Base-by-base conservation (phyloP, 2,888 invertebrate genomes). In the Amiota communis region DNA sequence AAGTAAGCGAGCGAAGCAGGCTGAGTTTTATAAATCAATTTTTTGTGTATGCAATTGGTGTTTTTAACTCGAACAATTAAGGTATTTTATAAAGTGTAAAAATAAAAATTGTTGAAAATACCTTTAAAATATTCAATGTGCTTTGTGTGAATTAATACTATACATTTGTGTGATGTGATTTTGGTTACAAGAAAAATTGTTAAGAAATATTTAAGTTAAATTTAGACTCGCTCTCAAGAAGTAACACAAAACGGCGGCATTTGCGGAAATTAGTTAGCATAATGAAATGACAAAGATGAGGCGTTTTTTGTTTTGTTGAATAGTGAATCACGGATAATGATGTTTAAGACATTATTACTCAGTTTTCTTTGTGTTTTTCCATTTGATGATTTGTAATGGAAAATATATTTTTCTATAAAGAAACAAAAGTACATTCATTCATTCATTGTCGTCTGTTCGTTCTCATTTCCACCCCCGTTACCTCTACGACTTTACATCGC, bases 1-100 rank as follows among this genome's bases (percentile, higher is more conserved):
- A 87, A 87, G n/a, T n/a, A n/a, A n/a, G 86, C 86, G 88, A 87
- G 86, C 86, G 80, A 82, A 61, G 76, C 79, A 78, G 77, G 76
- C 75, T 80, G 79, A 86, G 80, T 85, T 87, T 36, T 87, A 81
- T 83, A 87, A 87, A 87, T 88, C 87, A 87, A 88, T 88, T 87
- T 87, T 85, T 87, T 88, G 87, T 88, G 88, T 88, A 88, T 88
- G 87, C 87, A 82, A 85, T 84, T 84, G 79, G 78, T 23, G 67
- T 80, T 79, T 82, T 81, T 79, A 78, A 80, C 81, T 80, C 80
- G 78, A 48, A 80, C 77, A 80, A 80, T 77, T 76, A 81, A 86
- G 86, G 86, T 85, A 85, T 79, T 80, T 67, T 69, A 74, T 69
- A 69, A 73, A 75, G 71, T 76, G 73, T 63, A 72, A 17, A 71